Evolutionary conservation across 2,113 vertebrate species (phyloP).

Genomic region (Narcine bancroftii): DNA sequence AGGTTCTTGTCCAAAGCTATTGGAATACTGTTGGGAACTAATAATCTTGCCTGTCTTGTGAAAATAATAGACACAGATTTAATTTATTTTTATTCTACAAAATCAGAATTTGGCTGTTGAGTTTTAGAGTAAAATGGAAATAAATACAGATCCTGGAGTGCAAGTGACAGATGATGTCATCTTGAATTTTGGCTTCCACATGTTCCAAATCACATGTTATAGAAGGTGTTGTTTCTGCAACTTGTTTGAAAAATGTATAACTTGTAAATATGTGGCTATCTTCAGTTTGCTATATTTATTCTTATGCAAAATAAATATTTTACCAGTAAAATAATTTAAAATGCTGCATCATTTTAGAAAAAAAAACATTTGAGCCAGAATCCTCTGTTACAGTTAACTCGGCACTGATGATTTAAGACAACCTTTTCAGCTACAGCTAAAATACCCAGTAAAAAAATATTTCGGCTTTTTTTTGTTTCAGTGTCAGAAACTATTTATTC

Average conservation of each 20-base stretch:
- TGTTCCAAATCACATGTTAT: background rate
- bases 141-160: too few relatives aligned
- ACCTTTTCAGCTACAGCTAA: background rate
- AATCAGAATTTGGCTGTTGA: background rate
- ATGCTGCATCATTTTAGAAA: background rate
- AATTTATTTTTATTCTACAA: background rate
- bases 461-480: background rate
- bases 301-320: background rate
- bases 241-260: constrained; percentile 3
- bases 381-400: background rate
- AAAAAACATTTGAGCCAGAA: background rate
- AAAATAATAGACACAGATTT: background rate
- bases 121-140: background rate
- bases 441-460: too few relatives aligned
- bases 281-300: background rate
- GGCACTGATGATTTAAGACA: background rate
- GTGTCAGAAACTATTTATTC: background rate
- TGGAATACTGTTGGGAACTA: background rate
- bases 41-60: background rate
- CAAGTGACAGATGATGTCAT: background rate
- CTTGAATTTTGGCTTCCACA: background rate
- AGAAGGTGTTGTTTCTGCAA: background rate
- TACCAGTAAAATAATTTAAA: background rate
- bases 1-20: background rate
- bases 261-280: background rate